A percentile compares a stretch with the other conserved stretches of the same genome.
These are phyloP conservation scores for Pseudolaguvia tuberculata DNA, from an alignment of 2,113 vertebrate genomes.

Conservation along the genomic window DNA sequence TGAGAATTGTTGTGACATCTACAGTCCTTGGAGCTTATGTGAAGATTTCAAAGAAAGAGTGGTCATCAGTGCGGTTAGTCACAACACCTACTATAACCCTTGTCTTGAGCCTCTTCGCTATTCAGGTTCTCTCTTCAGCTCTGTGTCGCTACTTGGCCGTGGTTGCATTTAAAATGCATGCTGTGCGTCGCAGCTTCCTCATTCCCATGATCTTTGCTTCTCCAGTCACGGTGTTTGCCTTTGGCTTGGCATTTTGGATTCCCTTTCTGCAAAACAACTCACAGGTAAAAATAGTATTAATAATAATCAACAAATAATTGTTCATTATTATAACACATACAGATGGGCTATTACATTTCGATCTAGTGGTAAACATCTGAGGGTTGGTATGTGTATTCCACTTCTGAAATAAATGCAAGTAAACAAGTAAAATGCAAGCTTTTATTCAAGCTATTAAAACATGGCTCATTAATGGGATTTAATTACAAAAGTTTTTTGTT, in stretches of 20 bases:
- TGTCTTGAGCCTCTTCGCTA: slow-evolving; percentile 49
- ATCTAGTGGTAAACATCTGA: too few species aligned
- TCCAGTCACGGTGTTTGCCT: slow-evolving; percentile 23
- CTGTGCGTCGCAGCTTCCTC: slow-evolving; percentile 45
- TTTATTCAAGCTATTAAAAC: too few species aligned
- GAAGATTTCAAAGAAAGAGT: slow-evolving; percentile 51
- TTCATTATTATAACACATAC: too few species aligned
- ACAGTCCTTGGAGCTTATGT: slow-evolving; percentile 60
- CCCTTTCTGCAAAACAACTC: not conserved
- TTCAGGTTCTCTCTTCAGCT: slow-evolving; percentile 43
- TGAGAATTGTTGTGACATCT: slow-evolving; percentile 57
- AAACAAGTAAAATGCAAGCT: too few species aligned
- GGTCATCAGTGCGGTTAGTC: slow-evolving; percentile 32
- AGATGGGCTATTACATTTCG: too few species aligned
- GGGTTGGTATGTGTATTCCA: too few species aligned
- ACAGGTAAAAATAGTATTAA: not conserved
- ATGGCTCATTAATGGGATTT: too few species aligned
- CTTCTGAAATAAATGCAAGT: too few species aligned
- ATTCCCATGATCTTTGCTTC: slow-evolving; percentile 40
- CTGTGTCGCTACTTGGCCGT: slow-evolving; percentile 50
- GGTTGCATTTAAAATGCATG: slow-evolving; percentile 51
- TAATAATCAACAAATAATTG: not conserved
- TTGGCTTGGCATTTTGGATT: slow-evolving; percentile 12
- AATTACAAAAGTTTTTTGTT: not conserved
- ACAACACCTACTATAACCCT: slow-evolving; percentile 35